Evolutionary conservation across 35 echinoderm and acorn worm genomes (phyloP), one percentile per base, ranked within the genome.

Genomic region (Apostichopus californicus): DNA sequence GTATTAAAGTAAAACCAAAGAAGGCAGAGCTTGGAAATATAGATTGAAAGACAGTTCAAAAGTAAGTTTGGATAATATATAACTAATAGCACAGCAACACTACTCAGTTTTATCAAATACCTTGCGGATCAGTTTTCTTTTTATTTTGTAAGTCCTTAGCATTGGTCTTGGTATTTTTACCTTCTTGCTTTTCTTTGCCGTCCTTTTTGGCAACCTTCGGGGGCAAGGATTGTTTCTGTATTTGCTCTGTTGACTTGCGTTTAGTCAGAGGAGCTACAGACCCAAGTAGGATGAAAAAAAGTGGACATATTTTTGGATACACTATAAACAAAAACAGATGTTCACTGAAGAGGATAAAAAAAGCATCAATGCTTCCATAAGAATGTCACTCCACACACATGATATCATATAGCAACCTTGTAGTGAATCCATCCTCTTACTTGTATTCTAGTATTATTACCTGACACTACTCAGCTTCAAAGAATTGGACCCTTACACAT

Each of bases 131-230:
- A n/a, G 86, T 17, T 23, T 87, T 71, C 22, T 12, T 87, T 71
- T 87, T 22, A 2, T 22, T 65, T 63, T 87, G 56, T 5, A 11
- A 80, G 13, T 54, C 78, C 52, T 80, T 80, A 18, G 23, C 10
- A 18, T 17, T 80, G 52, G 12, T 22, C 52, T 80, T 80, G 12
- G 23, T 22, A 54, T 63, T 59, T 87, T 59, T 80, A 52, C 25
- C 57, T 28, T 11, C 57, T 66, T 17, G 56, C 5, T 20, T 55
- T 83, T 11, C 17, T 55, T 83, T 56, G 28, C 11, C 57, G 20
- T 63, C 86, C 59, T 22, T 71, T 71, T 87, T 87, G 57, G 86
- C 54, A 71, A 87, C 86, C 58, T 87, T 87, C 25, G 86, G 11
- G 7, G 86, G 86, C 54, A 87, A 20, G 5, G 25, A 17, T 65